Evolutionary conservation across 2,113 vertebrate species (phyloP).

Genomic region (human): GRCh38 chr11:88184501-88185000

Average conservation of each 20-base stretch:
- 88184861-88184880: background rate
- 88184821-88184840: background rate
- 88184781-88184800: slow-evolving; percentile 3
- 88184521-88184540: background rate
- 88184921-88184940: background rate
- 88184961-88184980: background rate
- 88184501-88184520: background rate
- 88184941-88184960: background rate
- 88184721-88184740: background rate
- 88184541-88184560: background rate
- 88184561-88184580: background rate
- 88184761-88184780: background rate
- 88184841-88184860: background rate
- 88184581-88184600: background rate
- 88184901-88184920: background rate
- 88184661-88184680: background rate
- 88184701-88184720: background rate
- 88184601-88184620: background rate
- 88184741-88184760: background rate
- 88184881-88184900: background rate
- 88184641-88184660: background rate
- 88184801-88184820: background rate
- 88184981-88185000: background rate
- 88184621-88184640: background rate
- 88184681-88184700: background rate